phyloP scores from a whole-genome alignment of 2,113 vertebrate species.

The Corythoichthys haematopterus region DNA sequence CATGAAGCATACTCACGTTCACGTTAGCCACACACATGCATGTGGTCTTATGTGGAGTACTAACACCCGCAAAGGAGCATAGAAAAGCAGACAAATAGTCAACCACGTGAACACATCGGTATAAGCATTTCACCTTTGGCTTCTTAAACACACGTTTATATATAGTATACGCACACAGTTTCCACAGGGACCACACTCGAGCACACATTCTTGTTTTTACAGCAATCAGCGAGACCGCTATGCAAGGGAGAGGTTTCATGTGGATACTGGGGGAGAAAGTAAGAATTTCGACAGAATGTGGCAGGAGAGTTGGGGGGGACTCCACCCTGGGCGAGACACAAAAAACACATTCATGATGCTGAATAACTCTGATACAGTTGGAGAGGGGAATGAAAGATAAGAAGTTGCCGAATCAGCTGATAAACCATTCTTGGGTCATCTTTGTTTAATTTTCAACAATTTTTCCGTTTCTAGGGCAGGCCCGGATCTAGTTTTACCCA shows the following conservation, averaged over 20 bases:
- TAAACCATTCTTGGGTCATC: slow-evolving; percentile 6
- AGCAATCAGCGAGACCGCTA: slow-evolving; percentile 12
- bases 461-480: background rate
- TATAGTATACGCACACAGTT: background rate
- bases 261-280: slow-evolving; percentile 14
- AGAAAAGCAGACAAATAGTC: slow-evolving; percentile 9
- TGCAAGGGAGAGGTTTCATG: slow-evolving; percentile 22
- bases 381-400: slow-evolving; percentile 21
- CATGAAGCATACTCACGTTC: slow-evolving; percentile 19
- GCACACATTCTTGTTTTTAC: slow-evolving; percentile 6
- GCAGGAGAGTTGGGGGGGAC: slow-evolving; percentile 28
- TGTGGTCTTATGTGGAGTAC: slow-evolving; percentile 31
- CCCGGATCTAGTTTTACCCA: too few species aligned
- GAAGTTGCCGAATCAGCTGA: slow-evolving; percentile 31
- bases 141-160: background rate
- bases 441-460: background rate
- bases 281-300: slow-evolving; percentile 12
- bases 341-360: slow-evolving; percentile 46
- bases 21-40: slow-evolving; percentile 8
- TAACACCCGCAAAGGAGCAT: slow-evolving; percentile 15
- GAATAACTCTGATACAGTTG: slow-evolving; percentile 26
- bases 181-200: slow-evolving; percentile 12
- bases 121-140: slow-evolving; percentile 2
- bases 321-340: slow-evolving; percentile 41
- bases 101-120: background rate